Evolutionary conservation across 2,888 invertebrate species (phyloP), one percentile per base, ranked within the genome.

Genomic region (Acanthococcus lagerstroemiae): DNA sequence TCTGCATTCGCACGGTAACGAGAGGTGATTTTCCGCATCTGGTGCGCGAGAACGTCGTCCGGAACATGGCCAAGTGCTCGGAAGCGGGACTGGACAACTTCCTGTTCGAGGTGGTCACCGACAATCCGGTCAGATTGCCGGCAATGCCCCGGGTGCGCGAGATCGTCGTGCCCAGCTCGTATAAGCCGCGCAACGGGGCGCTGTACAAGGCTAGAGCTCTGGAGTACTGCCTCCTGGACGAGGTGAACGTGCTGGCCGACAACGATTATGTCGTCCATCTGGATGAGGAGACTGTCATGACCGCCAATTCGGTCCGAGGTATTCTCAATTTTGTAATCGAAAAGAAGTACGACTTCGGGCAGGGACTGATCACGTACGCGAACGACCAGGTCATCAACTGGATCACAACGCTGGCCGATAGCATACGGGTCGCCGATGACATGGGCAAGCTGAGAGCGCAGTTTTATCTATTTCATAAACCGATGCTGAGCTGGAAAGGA

Each of bases 261-360:
- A 86, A 84, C 70, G 95, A 95, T 75, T 96, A 95, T 95, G 87
- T 96, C 73, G 92, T 94, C n/a, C 96, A 96, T 79, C 80, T 96
- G 68, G 96, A 96, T 77, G 96, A 96, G 78, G 96, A 96, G 77
- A 96, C 96, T 0, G 78, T 96, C 63, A 79, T 96, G 27, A 95
- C 95, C 6, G 91, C 92, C 74, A 93, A 95, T 76, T 87, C 91
- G 50, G 85, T 95, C 57, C 81, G 86, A 65, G 94, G 94, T 12
- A 87, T 96, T 73, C 79, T 96, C 46, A 96, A 96, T 76, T 96
- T 95, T 80, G 92, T 94, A 21, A 80, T 88, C 71, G 93, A 95
- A 78, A 95, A 95, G 0, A 91, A 90, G 75, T 89, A 94, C 78
- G 90, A 91, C 69, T 95, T 95, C 78, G 95, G 95, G 0, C 95